Conservation (phyloP, 2,113 vertebrate species). For the Paraplagusia blochii region DNA sequence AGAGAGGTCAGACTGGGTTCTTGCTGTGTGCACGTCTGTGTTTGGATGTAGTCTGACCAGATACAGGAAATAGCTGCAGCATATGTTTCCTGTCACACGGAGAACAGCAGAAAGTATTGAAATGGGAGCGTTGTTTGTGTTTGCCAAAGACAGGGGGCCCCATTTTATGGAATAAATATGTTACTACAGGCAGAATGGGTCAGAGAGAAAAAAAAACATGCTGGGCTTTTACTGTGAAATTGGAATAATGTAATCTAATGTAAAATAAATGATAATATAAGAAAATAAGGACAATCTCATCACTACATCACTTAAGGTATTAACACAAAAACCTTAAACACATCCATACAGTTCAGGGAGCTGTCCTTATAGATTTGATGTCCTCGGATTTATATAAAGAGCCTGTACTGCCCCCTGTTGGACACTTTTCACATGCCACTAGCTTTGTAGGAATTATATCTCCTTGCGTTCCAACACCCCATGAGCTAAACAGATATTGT, state of each 20-base stretch:
- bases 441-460: no score
- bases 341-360: slow-evolving; percentile 4
- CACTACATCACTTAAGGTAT: neutral
- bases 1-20: neutral
- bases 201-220: neutral
- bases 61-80: slow-evolving; percentile 73
- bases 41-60: slow-evolving; percentile 34
- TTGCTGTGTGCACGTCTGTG: neutral
- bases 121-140: slow-evolving; percentile 17
- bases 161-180: slow-evolving; percentile 14
- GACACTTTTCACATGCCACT: neutral
- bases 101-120: slow-evolving; percentile 27
- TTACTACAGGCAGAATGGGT: neutral
- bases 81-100: slow-evolving; percentile 69
- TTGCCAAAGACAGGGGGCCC: slow-evolving; percentile 5
- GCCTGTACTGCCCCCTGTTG: slow-evolving; percentile 50
- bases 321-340: neutral
- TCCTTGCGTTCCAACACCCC: no score
- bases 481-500: neutral
- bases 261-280: no score
- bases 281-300: no score
- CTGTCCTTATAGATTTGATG: neutral
- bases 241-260: neutral
- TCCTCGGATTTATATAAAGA: neutral
- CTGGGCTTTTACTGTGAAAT: neutral